These are phyloP conservation scores for Cetonia aurata DNA, from an alignment of 2,888 invertebrate species.

Conservation along the genomic window DNA sequence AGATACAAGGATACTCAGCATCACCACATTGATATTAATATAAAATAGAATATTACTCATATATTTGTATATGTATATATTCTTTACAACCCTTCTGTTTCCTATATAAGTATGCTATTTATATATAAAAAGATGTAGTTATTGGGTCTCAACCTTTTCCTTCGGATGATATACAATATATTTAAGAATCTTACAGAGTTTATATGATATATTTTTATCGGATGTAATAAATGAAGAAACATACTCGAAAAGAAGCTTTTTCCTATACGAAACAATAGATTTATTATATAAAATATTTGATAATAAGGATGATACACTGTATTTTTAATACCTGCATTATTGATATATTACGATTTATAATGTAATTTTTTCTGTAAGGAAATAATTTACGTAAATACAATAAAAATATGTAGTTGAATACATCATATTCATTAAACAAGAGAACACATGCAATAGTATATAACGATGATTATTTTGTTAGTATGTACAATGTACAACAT, in stretches of 20 bases:
- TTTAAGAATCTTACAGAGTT: conserved; percentile 45
- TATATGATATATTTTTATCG: conserved; percentile 44
- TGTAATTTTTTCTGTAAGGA: conserved; percentile 44
- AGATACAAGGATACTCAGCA: too few species aligned
- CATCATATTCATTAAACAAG: conserved; percentile 29
- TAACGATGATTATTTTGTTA: conserved; percentile 49
- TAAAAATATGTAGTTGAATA: conserved; percentile 30
- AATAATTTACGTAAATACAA: conserved; percentile 33
- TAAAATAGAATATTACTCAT: background rate
- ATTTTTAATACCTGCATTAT: conserved; percentile 44
- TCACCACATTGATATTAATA: too few species aligned
- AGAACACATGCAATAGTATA: conserved; percentile 46
- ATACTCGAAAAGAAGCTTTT: conserved; percentile 38
- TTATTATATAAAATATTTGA: conserved; percentile 25
- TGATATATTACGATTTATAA: conserved; percentile 1
- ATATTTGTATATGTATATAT: conserved; percentile 21
- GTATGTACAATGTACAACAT: conserved; percentile 66
- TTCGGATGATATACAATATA: conserved; percentile 29
- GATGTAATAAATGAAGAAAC: conserved; percentile 26
- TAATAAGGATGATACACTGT: conserved; percentile 32
- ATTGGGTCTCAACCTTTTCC: conserved; percentile 37
- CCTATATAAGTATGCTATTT: conserved; percentile 20
- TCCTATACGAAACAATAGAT: conserved; percentile 43
- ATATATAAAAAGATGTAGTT: conserved; percentile 16
- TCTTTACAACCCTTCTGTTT: conserved; percentile 26